Conservation (phyloP, 2,888 invertebrate genomes). For the Priocnemis perturbator region DNA sequence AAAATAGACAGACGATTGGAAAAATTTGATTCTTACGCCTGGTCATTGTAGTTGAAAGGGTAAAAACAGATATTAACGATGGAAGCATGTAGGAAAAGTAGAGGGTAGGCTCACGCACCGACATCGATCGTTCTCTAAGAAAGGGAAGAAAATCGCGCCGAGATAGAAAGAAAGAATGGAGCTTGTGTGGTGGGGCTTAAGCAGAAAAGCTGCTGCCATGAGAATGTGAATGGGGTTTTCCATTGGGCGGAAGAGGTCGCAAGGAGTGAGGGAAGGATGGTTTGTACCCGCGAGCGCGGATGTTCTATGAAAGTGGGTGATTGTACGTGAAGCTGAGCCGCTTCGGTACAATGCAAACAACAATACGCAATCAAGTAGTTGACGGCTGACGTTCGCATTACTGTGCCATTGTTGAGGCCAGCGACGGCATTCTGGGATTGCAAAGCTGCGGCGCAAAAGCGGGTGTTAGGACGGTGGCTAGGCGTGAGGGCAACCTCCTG, state of each 20-base stretch:
- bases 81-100: too few species aligned
- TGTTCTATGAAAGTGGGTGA: constrained; percentile 56
- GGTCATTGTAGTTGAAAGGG: too few species aligned
- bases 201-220: constrained; percentile 15
- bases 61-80: too few species aligned
- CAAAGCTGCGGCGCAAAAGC: constrained; percentile 35
- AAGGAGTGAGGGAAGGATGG: constrained; percentile 8
- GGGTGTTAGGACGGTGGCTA: not conserved
- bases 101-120: too few species aligned
- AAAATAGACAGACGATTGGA: too few species aligned
- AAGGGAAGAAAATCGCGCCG: not conserved
- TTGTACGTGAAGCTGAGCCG: constrained; percentile 43
- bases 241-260: not conserved
- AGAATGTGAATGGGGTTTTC: constrained; percentile 19
- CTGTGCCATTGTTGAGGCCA: constrained; percentile 64
- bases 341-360: constrained; percentile 65
- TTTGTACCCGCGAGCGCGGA: constrained; percentile 26
- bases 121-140: not conserved
- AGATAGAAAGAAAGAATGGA: not conserved
- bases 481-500: too few species aligned
- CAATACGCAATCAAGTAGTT: constrained; percentile 72
- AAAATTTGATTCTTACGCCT: too few species aligned
- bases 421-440: constrained; percentile 63
- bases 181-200: constrained; percentile 4
- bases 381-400: constrained; percentile 69